phyloP scores from a whole-genome alignment of 2,797 vertebrate genomes.

The Paratrypauchen microcephalus region DNA sequence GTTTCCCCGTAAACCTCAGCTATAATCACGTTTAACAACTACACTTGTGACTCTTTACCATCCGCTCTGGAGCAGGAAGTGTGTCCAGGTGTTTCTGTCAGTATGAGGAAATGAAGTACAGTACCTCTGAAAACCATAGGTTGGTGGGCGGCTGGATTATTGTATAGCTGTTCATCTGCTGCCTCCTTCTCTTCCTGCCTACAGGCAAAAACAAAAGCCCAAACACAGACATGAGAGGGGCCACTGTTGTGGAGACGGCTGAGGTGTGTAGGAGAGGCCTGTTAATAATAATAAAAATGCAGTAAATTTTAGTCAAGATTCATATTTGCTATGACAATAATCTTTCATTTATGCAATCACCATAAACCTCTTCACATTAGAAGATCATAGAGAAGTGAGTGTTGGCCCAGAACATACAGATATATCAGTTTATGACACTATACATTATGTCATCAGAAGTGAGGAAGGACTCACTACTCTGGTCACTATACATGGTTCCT shows the following conservation, averaged over 20 bases:
- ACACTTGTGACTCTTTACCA: conserved; percentile 52
- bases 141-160: conserved; percentile 60
- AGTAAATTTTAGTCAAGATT: not conserved
- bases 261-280: conserved; percentile 17
- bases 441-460: not conserved
- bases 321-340: not conserved
- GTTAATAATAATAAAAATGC: conserved; percentile 6
- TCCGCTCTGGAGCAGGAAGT: conserved; percentile 49
- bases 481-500: not conserved
- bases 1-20: conserved; percentile 50
- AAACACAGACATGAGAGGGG: conserved; percentile 30
- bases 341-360: no score
- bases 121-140: conserved; percentile 58
- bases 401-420: conserved; percentile 1
- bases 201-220: conserved; percentile 53
- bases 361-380: not conserved
- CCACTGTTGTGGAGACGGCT: conserved; percentile 16
- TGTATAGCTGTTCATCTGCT: conserved; percentile 62
- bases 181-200: conserved; percentile 58
- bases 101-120: conserved; percentile 45
- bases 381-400: conserved; percentile 9
- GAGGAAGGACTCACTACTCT: not conserved
- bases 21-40: conserved; percentile 63
- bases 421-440: not conserved
- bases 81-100: conserved; percentile 63